Percentiles rank a stretch among this genome's conserved stretches.
These are phyloP conservation scores for Polydrusus pterygomalis DNA, from an alignment of 2,888 invertebrate species.

Conservation along the genomic window DNA sequence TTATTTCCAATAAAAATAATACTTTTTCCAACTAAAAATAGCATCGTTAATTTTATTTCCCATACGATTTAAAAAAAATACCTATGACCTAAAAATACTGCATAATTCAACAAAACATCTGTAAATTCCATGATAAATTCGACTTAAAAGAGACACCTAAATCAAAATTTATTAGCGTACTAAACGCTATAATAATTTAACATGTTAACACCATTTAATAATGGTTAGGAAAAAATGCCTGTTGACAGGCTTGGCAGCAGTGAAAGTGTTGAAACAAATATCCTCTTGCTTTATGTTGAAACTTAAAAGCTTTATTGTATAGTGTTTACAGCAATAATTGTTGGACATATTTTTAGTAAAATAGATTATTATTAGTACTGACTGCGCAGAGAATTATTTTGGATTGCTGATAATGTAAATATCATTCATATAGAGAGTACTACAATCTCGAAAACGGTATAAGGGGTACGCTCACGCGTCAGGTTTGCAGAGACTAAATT, in stretches of 20 bases:
- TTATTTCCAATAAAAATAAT: too few relatives aligned
- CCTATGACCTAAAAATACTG: neutral
- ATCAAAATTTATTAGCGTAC: slow-evolving; percentile 51
- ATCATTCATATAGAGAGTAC: too few relatives aligned
- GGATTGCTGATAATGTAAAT: too few relatives aligned
- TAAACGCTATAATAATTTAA: slow-evolving; percentile 56
- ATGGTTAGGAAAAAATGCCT: slow-evolving; percentile 32
- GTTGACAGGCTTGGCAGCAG: slow-evolving; percentile 33
- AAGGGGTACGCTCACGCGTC: too few relatives aligned
- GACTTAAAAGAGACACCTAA: slow-evolving; percentile 33
- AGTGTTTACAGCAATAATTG: neutral
- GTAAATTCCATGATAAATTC: slow-evolving; percentile 33
- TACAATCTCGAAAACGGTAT: too few relatives aligned
- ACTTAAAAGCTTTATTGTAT: slow-evolving; percentile 27
- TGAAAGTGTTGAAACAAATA: slow-evolving; percentile 52
- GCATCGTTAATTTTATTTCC: too few relatives aligned
- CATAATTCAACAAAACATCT: slow-evolving; percentile 6
- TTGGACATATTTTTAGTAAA: slow-evolving; percentile 3
- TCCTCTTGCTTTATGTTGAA: slow-evolving; percentile 30
- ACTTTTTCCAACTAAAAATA: too few relatives aligned
- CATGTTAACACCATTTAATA: slow-evolving; percentile 56
- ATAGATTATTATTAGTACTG: neutral
- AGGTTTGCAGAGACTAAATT: too few relatives aligned
- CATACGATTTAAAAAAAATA: neutral
- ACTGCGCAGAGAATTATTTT: too few relatives aligned